A percentile compares a stretch with the other conserved stretches of the same genome.
phyloP scores from a whole-genome alignment of 2,797 vertebrate species.

The Coilia nasus region DNA sequence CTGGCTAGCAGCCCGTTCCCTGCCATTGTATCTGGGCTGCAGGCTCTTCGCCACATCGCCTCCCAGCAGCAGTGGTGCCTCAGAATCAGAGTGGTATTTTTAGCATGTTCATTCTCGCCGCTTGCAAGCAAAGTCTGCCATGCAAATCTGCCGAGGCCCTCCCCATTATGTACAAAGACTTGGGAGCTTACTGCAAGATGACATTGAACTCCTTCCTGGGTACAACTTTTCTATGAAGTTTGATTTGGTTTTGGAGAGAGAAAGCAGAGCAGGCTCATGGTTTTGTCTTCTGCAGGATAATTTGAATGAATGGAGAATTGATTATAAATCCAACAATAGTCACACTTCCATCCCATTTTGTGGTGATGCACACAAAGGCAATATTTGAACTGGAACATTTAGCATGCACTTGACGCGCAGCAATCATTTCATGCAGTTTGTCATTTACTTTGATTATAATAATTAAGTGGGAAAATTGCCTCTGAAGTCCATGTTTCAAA shows the following conservation, averaged over 20 bases:
- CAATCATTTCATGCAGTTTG: neutral
- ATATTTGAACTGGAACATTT: neutral
- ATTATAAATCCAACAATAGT: neutral
- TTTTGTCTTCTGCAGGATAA: neutral
- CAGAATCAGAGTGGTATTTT: slow-evolving; percentile 26
- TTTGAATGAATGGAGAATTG: neutral
- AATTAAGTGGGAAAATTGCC: neutral
- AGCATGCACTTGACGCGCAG: neutral
- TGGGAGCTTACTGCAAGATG: slow-evolving; percentile 32
- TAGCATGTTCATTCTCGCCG: slow-evolving; percentile 31
- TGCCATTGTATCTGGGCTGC: neutral
- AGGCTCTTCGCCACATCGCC: neutral
- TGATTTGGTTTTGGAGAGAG: neutral
- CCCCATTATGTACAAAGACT: slow-evolving; percentile 32
- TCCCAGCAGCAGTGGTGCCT: neutral
- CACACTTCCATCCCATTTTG: neutral
- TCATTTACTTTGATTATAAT: neutral
- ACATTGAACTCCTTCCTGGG: slow-evolving; percentile 10
- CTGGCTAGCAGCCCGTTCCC: neutral
- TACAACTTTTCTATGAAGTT: neutral
- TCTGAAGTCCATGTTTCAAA: neutral
- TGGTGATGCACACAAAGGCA: neutral
- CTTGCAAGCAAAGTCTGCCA: slow-evolving; percentile 9
- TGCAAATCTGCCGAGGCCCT: slow-evolving; percentile 27
- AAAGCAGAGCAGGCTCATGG: neutral